Evolutionary conservation across 2,113 vertebrate genomes (phyloP).

Genomic region (Pyrgilauda ruficollis): DNA sequence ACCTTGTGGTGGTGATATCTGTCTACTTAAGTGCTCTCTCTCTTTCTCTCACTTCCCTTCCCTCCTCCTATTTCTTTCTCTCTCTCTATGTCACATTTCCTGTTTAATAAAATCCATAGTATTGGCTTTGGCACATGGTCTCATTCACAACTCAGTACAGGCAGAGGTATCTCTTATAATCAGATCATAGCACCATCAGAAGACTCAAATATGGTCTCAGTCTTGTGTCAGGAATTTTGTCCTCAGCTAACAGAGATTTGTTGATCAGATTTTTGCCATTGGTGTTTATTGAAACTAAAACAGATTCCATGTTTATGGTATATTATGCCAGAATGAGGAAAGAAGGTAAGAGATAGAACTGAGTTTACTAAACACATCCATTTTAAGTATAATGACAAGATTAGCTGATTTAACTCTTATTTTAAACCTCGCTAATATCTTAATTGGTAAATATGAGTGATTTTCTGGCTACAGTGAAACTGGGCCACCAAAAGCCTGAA

Average conservation of each 20-base stretch:
- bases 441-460: not conserved
- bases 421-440: not conserved
- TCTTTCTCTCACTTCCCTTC: not conserved
- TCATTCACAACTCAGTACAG: not conserved
- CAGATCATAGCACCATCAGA: not conserved
- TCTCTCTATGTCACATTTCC: not conserved
- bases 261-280: not conserved
- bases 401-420: not conserved
- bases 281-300: not conserved
- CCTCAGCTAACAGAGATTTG: not conserved
- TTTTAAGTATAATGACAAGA: not conserved
- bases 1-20: too few species aligned
- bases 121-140: not conserved
- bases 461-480: not conserved
- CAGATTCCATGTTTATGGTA: rapidly evolving
- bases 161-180: not conserved
- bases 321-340: not conserved
- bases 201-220: not conserved
- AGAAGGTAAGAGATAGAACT: not conserved
- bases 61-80: not conserved
- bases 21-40: not conserved
- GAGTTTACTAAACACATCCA: not conserved
- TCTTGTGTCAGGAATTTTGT: not conserved
- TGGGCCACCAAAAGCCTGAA: not conserved
- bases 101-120: not conserved